Evolutionary conservation across 2,888 invertebrate species (phyloP), one percentile per base, ranked within the genome.

Genomic region (Chloroclystis v-ata): DNA sequence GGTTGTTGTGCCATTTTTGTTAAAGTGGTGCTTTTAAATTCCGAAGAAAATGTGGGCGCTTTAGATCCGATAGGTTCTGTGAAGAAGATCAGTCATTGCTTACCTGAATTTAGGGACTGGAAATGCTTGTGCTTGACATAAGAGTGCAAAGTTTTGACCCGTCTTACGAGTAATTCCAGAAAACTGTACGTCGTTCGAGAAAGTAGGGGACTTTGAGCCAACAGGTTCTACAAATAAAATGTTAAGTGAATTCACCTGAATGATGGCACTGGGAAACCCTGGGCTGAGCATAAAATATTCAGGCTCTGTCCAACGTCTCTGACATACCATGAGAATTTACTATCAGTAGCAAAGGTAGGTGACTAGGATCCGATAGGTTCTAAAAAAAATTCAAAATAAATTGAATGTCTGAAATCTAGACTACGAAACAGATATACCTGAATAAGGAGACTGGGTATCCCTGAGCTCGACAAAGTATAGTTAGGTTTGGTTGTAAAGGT

Each of bases 41-140:
- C 89, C 71, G 76, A 63, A 29, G 87, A 88, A 75, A 91, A 89
- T 47, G 90, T 79, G 10, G 91, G 90, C 61, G 90, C 89, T 75
- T 90, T 90, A 51, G 89, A 90, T 63, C 90, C 90, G 56, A 90
- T 87, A 48, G 91, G 90, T 77, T 90, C 90, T 91, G 76, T 82
- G 71, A 71, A 74, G 65, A 67, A 57, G 50, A 26, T 37, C 11
- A 26, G 48, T 29, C 37, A 47, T 43, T 38, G 47, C 82, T 85
- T 78, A 87, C 85, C 86, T 87, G 83, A 86, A 87, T 61, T 80
- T 65, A 61, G 91, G 91, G 70, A 92, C 90, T 62, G 94, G 94
- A 78, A 90, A 93, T 63, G 92, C 94, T 89, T 94, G 94, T 58
- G 94, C 93, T 75, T 92, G 93, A 77, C 94, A 94, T 70, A 93